These are phyloP conservation scores for Anisognathus igniventris DNA, from an alignment of 2,797 vertebrate genomes.

Conservation along the genomic window DNA sequence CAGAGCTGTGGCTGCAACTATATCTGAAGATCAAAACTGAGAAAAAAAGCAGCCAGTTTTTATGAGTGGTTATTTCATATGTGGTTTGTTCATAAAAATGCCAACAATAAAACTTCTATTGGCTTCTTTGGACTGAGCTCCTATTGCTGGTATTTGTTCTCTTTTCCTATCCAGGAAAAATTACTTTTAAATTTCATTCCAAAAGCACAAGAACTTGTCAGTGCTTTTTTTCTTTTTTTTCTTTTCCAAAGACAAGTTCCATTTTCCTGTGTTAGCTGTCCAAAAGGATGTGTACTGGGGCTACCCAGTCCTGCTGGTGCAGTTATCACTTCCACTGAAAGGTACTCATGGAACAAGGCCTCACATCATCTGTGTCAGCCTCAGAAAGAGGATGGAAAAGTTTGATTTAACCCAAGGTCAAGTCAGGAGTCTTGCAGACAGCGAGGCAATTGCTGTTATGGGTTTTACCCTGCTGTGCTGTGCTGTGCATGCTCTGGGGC, in stretches of 20 bases:
- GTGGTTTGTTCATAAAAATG: not conserved
- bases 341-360: not conserved
- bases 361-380: not conserved
- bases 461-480: not conserved
- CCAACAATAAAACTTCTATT: not conserved
- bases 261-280: not conserved
- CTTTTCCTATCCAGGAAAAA: constrained; percentile 19
- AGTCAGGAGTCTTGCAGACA: not conserved
- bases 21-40: not conserved
- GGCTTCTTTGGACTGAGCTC: not conserved
- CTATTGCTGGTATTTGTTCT: not conserved
- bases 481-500: not conserved
- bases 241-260: not conserved
- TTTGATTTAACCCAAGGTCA: not conserved
- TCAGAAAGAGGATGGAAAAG: not conserved
- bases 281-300: not conserved
- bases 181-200: not conserved
- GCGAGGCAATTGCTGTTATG: not conserved
- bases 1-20: not conserved
- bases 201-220: not conserved
- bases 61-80: not conserved
- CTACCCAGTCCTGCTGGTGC: not conserved
- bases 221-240: not conserved
- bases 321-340: not conserved
- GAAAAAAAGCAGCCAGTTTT: not conserved